phyloP scores from a whole-genome alignment of 2,113 vertebrate genomes.

The Sterna hirundo region DNA sequence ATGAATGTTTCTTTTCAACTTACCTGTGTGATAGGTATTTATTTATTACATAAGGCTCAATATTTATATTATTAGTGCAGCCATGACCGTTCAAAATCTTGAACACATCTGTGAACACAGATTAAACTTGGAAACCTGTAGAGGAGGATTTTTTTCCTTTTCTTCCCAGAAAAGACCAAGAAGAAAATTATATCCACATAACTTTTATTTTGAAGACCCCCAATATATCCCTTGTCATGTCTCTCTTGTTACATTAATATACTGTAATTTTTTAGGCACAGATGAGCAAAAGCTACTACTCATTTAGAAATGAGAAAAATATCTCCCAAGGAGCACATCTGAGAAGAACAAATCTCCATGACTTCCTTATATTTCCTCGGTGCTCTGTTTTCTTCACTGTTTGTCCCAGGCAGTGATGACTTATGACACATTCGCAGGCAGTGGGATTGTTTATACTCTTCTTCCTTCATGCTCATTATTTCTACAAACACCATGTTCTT shows the following conservation, averaged over 20 bases:
- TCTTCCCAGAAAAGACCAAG: background rate
- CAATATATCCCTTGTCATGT: background rate
- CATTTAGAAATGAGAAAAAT: background rate
- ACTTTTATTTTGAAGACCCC: background rate
- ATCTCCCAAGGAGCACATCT: background rate
- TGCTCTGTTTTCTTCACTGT: background rate
- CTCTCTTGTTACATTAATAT: background rate
- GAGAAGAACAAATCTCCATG: background rate
- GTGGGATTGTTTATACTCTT: background rate
- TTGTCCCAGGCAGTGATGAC: background rate
- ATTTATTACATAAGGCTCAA: background rate
- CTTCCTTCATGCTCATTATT: background rate
- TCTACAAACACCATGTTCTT: background rate
- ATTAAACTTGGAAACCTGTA: background rate
- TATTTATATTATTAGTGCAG: background rate
- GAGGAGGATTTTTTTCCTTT: background rate
- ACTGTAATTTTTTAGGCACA: background rate
- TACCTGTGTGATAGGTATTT: background rate
- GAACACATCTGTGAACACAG: background rate
- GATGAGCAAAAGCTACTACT: background rate
- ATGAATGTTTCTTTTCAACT: background rate
- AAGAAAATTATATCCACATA: background rate
- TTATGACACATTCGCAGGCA: background rate
- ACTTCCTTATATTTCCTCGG: background rate
- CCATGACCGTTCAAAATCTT: background rate